Base-by-base conservation (phyloP, 2,888 invertebrate genomes). In the Heliconius cydno region DNA sequence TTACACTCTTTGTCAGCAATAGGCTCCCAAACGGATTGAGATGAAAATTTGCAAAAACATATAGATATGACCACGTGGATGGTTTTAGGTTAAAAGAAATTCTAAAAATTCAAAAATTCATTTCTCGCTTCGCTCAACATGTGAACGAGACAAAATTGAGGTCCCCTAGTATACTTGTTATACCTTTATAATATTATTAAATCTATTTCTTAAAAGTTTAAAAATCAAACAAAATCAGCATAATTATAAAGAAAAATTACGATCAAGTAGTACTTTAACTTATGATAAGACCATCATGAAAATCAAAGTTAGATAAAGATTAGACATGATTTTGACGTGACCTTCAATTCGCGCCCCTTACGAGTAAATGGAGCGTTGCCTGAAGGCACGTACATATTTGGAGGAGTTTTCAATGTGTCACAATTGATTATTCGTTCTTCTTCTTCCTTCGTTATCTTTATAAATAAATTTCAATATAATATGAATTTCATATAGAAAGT, bases 331-430 rank as follows among this genome's bases (percentile, higher is more conserved):
- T 46, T 70, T 22, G 38, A 60, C 73, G 63, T 73, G 73, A 80
- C 79, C 77, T 76, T 76, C 72, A 57, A 67, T 72, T 72, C 68
- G 25, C 73, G 73, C 30, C 67, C 73, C 68, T 68, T 52, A 28
- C 70, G n/a, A 68, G 38, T 77, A 77, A 79, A 15, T 73, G 71
- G 34, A 66, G 67, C 57, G 30, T 60, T 57, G 67, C 67, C 52
- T 63, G 3, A 28, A 77, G 73, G 57, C 77, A 63, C 63, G 76
- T 66, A 78, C 73, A 66, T 70, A 46, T 70, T 25, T 41, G 6
- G 25, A 52, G 67, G 66, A 66, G 57, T 46, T n/a, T 72, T 63
- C 46, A 22, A 77, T 71, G 46, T 60, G 41, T 28, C 63, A 73
- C n/a, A n/a, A 73, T n/a, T 25, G 5, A 57, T 57, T 57, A 34